Evolutionary conservation across 2,113 vertebrate species (phyloP), one percentile per base, ranked within the genome.

Genomic region (Cephalopterus ornatus): DNA sequence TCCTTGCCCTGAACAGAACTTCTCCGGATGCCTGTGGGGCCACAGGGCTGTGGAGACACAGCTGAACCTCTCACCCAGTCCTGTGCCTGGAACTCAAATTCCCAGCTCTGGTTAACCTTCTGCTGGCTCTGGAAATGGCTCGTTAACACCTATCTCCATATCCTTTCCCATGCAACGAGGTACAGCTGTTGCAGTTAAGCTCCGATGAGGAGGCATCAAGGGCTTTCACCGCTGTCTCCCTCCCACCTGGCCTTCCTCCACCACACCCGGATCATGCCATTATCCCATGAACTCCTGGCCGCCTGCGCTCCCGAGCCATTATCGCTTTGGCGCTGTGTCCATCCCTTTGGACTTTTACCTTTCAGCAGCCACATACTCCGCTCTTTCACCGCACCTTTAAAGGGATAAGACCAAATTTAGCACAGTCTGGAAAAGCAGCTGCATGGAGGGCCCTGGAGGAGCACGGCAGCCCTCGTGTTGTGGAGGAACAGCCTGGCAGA

Each of bases 331-430:
- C 17, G 0, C 82, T 15, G 47, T 2, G 37, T 79, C 88, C 86
- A 5, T 88, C 85, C 89, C 81, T 42, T 26, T 50, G 97, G 94
- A 97, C 96, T 97, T 97, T 96, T 3, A 75, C 88, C 94, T 32
- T 18, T 1, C 84, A 24, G 30, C 18, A 42, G 35, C 32, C 1
- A 33, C 87, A 82, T 7, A 35, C 82, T 93, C 90, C 26, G 77
- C 84, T 62, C 95, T 68, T 55, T 30, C 27, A 12, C 68, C 5
- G 65, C 73, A 32, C 49, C 49, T 81, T 76, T 88, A 61, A 71
- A 79, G 85, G 92, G 91, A 13, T 32, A 26, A 89, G 37, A 18
- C 35, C 47, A 15, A 71, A 74, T 78, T 33, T 14, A 19, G 35
- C 82, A 8, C 8, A 2, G 5, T 35, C 41, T 61, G 85, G 84